phyloP scores from a whole-genome alignment of 2,888 invertebrate species.

The Lithodes maja region DNA sequence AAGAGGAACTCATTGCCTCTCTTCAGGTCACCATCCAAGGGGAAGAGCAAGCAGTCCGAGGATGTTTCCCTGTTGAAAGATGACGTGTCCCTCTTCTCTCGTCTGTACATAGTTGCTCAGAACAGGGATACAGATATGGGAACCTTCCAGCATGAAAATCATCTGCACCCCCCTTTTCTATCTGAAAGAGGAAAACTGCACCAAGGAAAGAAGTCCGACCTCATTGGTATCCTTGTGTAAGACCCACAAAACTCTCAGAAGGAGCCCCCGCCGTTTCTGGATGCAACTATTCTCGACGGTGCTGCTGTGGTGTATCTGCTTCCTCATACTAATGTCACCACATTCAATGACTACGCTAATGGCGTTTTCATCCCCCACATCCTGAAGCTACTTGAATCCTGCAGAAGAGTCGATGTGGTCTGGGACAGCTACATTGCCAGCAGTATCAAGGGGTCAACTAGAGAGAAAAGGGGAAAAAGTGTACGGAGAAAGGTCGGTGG shows the following conservation, averaged over 20 bases:
- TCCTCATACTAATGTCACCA: slow-evolving; percentile 10
- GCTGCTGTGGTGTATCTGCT: slow-evolving; percentile 13
- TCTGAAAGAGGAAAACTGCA: slow-evolving; percentile 8
- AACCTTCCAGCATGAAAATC: too few relatives aligned
- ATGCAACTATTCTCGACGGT: slow-evolving; percentile 10
- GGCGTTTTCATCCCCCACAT: slow-evolving; percentile 12
- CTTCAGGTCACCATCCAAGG: slow-evolving; percentile 1
- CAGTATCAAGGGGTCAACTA: too few relatives aligned
- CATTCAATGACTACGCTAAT: slow-evolving; percentile 23
- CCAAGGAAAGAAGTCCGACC: slow-evolving; percentile 9
- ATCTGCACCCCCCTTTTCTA: not conserved
- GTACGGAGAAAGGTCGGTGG: too few relatives aligned
- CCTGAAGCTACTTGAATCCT: not conserved
- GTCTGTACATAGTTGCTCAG: too few relatives aligned
- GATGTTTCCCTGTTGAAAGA: too few relatives aligned
- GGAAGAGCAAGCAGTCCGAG: slow-evolving; percentile 11
- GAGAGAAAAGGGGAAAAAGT: too few relatives aligned
- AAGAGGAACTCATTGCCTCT: too few relatives aligned
- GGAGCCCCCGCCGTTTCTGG: not conserved
- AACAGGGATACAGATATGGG: not conserved
- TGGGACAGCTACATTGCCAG: too few relatives aligned
- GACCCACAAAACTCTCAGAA: not conserved
- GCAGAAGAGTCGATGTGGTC: not conserved
- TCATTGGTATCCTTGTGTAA: not conserved
- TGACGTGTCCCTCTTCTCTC: too few relatives aligned